phyloP scores from a whole-genome alignment of 2,888 invertebrate genomes.

The Parnassius smintheus region DNA sequence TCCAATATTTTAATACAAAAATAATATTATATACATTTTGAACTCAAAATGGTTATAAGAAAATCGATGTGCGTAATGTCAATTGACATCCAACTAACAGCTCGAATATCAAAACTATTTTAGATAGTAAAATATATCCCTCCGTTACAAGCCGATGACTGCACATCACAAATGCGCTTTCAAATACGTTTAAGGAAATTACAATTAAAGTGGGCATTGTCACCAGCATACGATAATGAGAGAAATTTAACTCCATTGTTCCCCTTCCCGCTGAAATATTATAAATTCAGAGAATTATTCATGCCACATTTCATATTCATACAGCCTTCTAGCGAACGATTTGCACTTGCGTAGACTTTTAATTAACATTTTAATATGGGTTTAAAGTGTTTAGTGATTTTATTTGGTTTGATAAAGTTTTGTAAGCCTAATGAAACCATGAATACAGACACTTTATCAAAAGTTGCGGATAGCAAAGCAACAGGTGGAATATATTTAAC shows the following conservation, averaged over 20 bases:
- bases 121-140: conserved; percentile 20
- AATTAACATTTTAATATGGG: conserved; percentile 32
- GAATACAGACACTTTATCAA: conserved; percentile 13
- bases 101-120: conserved; percentile 10
- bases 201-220: conserved; percentile 51
- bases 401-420: conserved; percentile 36
- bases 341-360: neutral
- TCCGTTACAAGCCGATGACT: conserved; percentile 43
- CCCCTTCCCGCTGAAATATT: conserved; percentile 46
- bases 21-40: too few species aligned
- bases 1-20: too few species aligned
- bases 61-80: neutral
- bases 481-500: conserved; percentile 35
- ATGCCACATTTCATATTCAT: conserved; percentile 36
- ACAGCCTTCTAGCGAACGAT: neutral
- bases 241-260: conserved; percentile 53
- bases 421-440: conserved; percentile 41
- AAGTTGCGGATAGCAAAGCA: conserved; percentile 33
- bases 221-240: conserved; percentile 45
- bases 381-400: conserved; percentile 27
- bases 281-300: conserved; percentile 46
- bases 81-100: neutral
- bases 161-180: conserved; percentile 37
- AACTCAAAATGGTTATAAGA: too few species aligned
- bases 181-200: conserved; percentile 44